These are phyloP conservation scores for Cetonia aurata DNA, from an alignment of 2,888 invertebrate genomes.

Conservation along the genomic window DNA sequence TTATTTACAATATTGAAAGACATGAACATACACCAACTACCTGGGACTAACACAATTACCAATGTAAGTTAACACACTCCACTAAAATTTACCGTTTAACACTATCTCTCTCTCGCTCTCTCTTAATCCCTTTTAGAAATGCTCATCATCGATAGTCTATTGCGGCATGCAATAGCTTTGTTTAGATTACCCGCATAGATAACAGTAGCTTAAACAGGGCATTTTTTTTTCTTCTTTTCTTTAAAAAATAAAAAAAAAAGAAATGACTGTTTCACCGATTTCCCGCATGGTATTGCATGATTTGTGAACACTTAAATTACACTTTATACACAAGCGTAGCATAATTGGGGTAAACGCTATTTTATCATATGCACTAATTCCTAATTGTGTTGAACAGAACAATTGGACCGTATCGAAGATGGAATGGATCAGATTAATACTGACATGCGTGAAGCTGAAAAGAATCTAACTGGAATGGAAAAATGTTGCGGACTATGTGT, in stretches of 20 bases:
- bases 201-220: conserved; percentile 33
- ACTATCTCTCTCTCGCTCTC: conserved; percentile 46
- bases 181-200: conserved; percentile 39
- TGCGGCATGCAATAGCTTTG: conserved; percentile 45
- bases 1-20: conserved; percentile 58
- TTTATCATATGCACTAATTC: conserved; percentile 19
- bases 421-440: conserved; percentile 99
- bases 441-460: conserved; percentile 99
- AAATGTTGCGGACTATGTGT: conserved; percentile 99
- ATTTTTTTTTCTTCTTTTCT: conserved; percentile 10
- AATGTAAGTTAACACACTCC: conserved; percentile 65
- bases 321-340: conserved; percentile 47
- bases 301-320: conserved; percentile 46
- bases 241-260: background rate
- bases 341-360: conserved; percentile 30
- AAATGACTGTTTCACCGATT: conserved; percentile 26
- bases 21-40: conserved; percentile 57
- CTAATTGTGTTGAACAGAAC: conserved; percentile 75
- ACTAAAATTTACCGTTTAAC: conserved; percentile 52
- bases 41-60: conserved; percentile 62
- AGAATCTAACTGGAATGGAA: conserved; percentile 99
- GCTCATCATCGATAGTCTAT: conserved; percentile 44
- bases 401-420: conserved; percentile 99
- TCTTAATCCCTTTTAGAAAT: conserved; percentile 43
- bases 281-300: conserved; percentile 45